Evolutionary conservation across 2,888 invertebrate species (phyloP), one percentile per base, ranked within the genome.

Genomic region (Nephrotoma flavescens): DNA sequence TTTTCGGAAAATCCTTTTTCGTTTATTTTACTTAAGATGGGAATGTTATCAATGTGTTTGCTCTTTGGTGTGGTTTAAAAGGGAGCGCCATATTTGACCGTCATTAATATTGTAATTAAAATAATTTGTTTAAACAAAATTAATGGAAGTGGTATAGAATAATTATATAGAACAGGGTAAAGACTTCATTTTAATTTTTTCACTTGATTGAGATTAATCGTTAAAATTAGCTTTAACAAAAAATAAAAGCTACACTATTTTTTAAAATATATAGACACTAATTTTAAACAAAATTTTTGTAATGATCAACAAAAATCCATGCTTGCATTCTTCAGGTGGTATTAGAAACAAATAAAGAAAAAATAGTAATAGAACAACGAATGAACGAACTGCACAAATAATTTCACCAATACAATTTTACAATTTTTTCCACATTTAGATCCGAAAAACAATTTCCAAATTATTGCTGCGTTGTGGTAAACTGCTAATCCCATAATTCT

Each of bases 21-120:
- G 15, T 52, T 71, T 71, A 31, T 31, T 71, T 31, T 71, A 71
- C 71, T 71, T 71, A 71, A 71, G 71, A 71, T 31, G 71, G 71
- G 71, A 71, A 71, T 71, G 7, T 31, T 71, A 31, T 84, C 42
- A 84, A 84, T 84, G 41, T 84, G 84, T 84, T 84, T 84, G 42
- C 42, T 84, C 84, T 84, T 42, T 84, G 42, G n/a, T 84, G n/a
- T 84, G 42, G 42, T 85, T 85, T 45, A 42, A 85, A n/a, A 45
- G 31, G 7, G 45, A 85, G 85, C 85, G 85, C n/a, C 85, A 85
- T 85, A 45, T 85, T 44, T 85, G 85, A 85, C 85, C 85, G 85
- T 85, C 42, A 85, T 85, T 85, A 85, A 85, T 84, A 84, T 85
- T 44, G 19, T 85, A 44, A 85, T 85, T 85, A 85, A 85, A 85